phyloP scores from a whole-genome alignment of 2,888 invertebrate species.

The Philopedon plagiatum region DNA sequence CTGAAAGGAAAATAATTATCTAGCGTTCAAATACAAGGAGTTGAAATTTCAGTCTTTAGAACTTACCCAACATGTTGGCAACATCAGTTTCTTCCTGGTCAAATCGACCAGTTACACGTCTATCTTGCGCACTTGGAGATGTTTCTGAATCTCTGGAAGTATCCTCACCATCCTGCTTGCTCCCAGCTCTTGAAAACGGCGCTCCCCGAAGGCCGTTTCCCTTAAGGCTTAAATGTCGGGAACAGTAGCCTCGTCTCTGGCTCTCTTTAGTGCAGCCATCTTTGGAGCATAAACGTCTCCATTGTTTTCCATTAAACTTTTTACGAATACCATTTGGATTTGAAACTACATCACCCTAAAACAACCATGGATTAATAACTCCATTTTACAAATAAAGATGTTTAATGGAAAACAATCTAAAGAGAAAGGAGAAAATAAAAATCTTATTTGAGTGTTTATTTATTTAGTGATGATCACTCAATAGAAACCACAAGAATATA shows the following conservation, averaged over 20 bases:
- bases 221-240: constrained; percentile 93
- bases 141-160: constrained; percentile 92
- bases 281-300: constrained; percentile 96
- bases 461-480: too few relatives aligned
- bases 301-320: constrained; percentile 99
- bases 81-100: constrained; percentile 97
- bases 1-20: constrained; percentile 68
- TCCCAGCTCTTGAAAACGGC: constrained; percentile 71
- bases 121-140: constrained; percentile 83
- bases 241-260: constrained; percentile 96
- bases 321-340: constrained; percentile 97
- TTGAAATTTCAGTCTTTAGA: too few relatives aligned
- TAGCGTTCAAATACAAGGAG: neutral
- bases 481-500: too few relatives aligned
- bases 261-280: constrained; percentile 97
- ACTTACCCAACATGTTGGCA: constrained; percentile 89
- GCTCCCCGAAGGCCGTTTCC: constrained; percentile 74
- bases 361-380: neutral
- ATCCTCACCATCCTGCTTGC: constrained; percentile 83
- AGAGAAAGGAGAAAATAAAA: too few relatives aligned
- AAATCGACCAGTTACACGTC: constrained; percentile 85
- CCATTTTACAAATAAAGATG: too few relatives aligned
- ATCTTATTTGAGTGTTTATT: too few relatives aligned
- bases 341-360: constrained; percentile 91
- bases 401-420: too few relatives aligned